phyloP scores from a whole-genome alignment of 2,888 invertebrate genomes.

The Himalopsyche anomala region DNA sequence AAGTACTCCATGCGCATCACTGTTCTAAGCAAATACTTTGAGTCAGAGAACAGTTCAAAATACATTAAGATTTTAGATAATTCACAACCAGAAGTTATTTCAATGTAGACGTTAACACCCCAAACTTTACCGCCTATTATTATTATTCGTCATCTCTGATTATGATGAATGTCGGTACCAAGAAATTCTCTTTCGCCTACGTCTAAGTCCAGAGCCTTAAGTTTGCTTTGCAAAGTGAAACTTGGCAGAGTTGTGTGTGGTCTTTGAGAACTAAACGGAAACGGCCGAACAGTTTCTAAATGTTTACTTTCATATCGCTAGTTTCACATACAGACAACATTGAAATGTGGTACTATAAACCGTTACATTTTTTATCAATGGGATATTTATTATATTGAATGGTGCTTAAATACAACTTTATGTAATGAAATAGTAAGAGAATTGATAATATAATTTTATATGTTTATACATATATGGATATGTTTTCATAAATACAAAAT shows the following conservation, averaged over 20 bases:
- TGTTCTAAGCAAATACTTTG: too few species aligned
- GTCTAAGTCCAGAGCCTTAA: background rate
- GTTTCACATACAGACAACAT: too few species aligned
- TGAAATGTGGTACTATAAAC: too few species aligned
- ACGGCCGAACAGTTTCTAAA: background rate
- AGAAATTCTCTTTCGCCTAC: constrained; percentile 1
- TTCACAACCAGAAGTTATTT: background rate
- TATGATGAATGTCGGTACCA: background rate
- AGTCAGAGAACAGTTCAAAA: background rate
- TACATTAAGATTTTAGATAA: constrained; percentile 31
- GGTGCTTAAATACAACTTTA: too few species aligned
- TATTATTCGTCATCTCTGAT: constrained; percentile 29
- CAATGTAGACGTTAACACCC: background rate
- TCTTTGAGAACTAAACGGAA: background rate
- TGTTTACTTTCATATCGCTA: constrained; percentile 7
- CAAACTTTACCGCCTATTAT: constrained; percentile 22
- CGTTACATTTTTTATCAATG: too few species aligned
- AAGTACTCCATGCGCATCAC: too few species aligned
- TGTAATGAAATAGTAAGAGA: too few species aligned
- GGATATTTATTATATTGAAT: too few species aligned
- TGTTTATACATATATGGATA: too few species aligned
- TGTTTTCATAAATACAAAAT: too few species aligned
- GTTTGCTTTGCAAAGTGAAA: constrained; percentile 5
- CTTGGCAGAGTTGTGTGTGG: background rate
- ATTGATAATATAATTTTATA: too few species aligned